Evolutionary conservation across 2,888 invertebrate species (phyloP).

Genomic region (Sarcophaga subvicina): DNA sequence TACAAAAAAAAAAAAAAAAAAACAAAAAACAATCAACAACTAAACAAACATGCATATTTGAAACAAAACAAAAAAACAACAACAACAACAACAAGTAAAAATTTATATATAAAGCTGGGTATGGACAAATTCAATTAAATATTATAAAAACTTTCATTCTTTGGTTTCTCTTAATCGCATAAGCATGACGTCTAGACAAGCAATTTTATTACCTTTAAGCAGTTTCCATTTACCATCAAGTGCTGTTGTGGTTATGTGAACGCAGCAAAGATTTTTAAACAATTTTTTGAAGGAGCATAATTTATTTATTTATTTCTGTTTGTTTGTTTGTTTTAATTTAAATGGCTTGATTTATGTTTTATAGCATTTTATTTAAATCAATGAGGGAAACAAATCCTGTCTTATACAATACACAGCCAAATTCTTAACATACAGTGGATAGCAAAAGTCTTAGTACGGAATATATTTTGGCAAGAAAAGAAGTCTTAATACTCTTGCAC

Average conservation of each 20-base stretch:
- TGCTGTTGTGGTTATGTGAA: no score
- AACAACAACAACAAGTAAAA: no score
- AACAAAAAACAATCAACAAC: not conserved
- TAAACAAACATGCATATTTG: not conserved
- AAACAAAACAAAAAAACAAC: no score
- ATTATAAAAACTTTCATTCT: not conserved
- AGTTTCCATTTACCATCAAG: no score
- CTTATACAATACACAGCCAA: no score
- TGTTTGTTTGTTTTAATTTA: not conserved
- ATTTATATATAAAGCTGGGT: no score
- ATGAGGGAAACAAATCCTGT: no score
- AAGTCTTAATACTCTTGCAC: no score
- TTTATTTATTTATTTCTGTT: not conserved
- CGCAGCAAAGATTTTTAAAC: not conserved
- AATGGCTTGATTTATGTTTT: not conserved
- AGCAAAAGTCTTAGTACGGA: no score
- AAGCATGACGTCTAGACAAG: constrained; percentile 9
- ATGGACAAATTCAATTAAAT: not conserved
- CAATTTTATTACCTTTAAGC: constrained; percentile 2
- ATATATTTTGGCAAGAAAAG: no score
- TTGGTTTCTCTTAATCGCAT: constrained; percentile 3
- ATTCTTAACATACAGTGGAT: no score
- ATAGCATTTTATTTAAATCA: no score
- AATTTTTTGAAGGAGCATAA: not conserved
- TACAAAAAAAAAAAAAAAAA: not conserved